phyloP scores from a whole-genome alignment of 2,797 vertebrate genomes.

The Sparus aurata region DNA sequence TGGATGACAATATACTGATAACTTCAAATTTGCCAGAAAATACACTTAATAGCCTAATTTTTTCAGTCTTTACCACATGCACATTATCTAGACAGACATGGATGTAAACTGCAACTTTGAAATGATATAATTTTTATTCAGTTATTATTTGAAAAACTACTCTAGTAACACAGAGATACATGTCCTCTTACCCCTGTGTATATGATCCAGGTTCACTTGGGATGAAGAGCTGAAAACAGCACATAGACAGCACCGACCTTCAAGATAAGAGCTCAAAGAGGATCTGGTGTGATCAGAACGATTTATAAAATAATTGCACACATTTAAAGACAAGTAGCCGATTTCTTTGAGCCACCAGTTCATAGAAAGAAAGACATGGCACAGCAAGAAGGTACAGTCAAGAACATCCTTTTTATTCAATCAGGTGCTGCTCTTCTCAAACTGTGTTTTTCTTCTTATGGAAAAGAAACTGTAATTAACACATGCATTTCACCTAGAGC shows the following conservation, averaged over 20 bases:
- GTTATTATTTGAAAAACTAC: no score
- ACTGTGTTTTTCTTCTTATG: slow-evolving; percentile 91
- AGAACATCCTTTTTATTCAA: slow-evolving; percentile 94
- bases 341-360: not conserved
- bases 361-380: slow-evolving; percentile 57
- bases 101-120: no score
- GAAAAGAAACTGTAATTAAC: slow-evolving; percentile 94
- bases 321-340: not conserved
- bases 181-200: no score
- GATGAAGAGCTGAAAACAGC: not conserved
- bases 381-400: slow-evolving; percentile 84
- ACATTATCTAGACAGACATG: no score
- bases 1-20: no score
- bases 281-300: not conserved
- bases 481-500: slow-evolving; percentile 91
- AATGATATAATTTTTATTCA: no score
- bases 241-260: not conserved
- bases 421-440: slow-evolving; percentile 91
- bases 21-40: no score
- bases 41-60: no score
- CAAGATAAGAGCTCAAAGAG: not conserved
- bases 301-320: not conserved
- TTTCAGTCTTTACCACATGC: no score
- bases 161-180: no score
- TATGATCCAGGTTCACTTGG: not conserved